These are phyloP conservation scores for Zaprionus lachaisei DNA, from an alignment of 1,140 invertebrate species.

Conservation along the genomic window DNA sequence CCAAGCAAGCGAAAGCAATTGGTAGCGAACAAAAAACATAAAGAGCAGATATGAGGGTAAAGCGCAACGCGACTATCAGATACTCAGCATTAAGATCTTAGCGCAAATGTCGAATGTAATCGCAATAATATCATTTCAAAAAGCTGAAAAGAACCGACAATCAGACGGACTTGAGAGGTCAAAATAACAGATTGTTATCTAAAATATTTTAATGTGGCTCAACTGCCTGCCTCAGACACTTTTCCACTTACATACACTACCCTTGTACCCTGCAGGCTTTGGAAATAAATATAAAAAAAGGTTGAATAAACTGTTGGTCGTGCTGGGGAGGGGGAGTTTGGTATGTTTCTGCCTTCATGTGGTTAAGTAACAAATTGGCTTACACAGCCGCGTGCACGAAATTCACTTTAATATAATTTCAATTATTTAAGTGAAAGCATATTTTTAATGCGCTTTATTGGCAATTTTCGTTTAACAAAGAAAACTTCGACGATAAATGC, in stretches of 20 bases:
- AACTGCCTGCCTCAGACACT: background rate
- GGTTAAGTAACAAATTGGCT: slow-evolving; percentile 55
- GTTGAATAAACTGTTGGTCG: slow-evolving; percentile 29
- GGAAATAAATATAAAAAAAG: slow-evolving; percentile 23
- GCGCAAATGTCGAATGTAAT: background rate
- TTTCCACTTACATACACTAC: background rate
- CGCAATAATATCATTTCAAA: background rate
- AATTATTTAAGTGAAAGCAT: slow-evolving; percentile 76
- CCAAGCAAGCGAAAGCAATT: slow-evolving; percentile 45
- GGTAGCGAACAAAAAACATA: slow-evolving; percentile 11
- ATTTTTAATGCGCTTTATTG: slow-evolving; percentile 78
- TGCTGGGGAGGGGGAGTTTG: slow-evolving; percentile 3
- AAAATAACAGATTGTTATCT: background rate
- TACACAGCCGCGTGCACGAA: slow-evolving; percentile 35
- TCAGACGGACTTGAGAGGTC: background rate
- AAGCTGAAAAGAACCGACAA: background rate
- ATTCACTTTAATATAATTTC: slow-evolving; percentile 73
- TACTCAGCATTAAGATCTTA: background rate
- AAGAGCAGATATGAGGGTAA: background rate
- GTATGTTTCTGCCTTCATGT: slow-evolving; percentile 13
- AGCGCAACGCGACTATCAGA: background rate
- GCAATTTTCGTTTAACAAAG: slow-evolving; percentile 59
- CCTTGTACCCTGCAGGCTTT: background rate
- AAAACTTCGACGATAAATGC: slow-evolving; percentile 40
- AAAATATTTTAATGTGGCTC: background rate